Evolutionary conservation across 2,113 vertebrate genomes (phyloP).

Genomic region (Haliaeetus leucogaster): DNA sequence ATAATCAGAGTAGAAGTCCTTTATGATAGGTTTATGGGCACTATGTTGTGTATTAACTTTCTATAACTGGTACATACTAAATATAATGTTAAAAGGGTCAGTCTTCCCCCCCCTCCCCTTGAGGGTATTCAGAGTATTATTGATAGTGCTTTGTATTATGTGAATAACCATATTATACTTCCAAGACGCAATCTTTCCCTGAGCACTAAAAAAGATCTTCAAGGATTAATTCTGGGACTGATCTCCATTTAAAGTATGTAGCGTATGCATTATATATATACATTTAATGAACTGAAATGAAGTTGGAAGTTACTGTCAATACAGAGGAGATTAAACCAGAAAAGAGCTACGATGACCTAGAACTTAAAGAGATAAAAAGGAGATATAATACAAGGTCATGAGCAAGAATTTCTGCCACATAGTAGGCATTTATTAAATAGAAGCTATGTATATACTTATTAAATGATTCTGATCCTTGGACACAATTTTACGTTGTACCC

Average conservation of each 20-base stretch:
- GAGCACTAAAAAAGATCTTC: neutral
- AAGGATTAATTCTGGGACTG: slow-evolving; percentile 18
- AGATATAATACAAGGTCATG: neutral
- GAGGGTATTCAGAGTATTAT: neutral
- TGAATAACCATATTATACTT: neutral
- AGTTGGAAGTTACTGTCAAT: neutral
- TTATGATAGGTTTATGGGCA: neutral
- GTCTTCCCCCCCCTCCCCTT: fast-evolving
- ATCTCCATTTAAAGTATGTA: neutral
- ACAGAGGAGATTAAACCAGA: neutral
- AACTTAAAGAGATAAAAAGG: neutral
- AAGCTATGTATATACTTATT: neutral
- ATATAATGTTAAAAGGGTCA: neutral
- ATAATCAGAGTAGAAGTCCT: neutral
- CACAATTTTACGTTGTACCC: neutral
- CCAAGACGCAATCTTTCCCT: neutral
- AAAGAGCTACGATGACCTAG: neutral
- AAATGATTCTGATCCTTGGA: neutral
- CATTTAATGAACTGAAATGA: slow-evolving; percentile 11
- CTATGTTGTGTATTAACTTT: neutral
- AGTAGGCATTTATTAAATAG: neutral
- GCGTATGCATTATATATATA: neutral
- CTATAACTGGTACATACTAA: neutral
- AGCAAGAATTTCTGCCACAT: neutral
- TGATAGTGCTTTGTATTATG: neutral